A percentile compares a stretch with the other conserved stretches of the same genome.
Evolutionary conservation across 35 echinoderm and acorn worm species (phyloP).

Genomic region (Ophioderma brevispina): DNA sequence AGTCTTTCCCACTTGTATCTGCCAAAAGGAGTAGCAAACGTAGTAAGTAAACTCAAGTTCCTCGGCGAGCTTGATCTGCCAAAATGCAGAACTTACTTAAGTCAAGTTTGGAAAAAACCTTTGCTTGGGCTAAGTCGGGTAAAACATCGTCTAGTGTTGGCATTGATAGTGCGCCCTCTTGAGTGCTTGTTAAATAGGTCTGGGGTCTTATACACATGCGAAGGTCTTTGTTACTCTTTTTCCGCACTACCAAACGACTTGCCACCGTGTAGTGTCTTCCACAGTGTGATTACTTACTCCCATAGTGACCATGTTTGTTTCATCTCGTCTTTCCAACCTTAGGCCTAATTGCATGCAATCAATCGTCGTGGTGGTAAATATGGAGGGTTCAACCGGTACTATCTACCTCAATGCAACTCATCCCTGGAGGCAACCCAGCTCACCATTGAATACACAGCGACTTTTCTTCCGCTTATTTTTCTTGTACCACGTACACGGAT

Average conservation of each 20-base stretch:
- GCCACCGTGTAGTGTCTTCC: constrained; percentile 61
- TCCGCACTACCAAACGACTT: constrained; percentile 40
- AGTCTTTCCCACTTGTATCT: constrained; percentile 21
- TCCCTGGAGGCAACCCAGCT: constrained; percentile 39
- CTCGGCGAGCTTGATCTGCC: constrained; percentile 42
- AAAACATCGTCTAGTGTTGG: constrained; percentile 36
- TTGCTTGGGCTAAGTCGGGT: constrained; percentile 30
- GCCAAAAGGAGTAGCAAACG: constrained; percentile 29
- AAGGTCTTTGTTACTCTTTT: constrained; percentile 28
- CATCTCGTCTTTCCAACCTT: constrained; percentile 61
- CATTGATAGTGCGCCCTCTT: constrained; percentile 34
- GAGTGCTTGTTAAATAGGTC: constrained; percentile 44
- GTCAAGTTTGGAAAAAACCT: constrained; percentile 52
- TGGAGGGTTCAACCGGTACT: constrained; percentile 22
- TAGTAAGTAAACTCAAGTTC: constrained; percentile 33
- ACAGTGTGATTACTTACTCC: constrained; percentile 65
- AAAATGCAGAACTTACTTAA: constrained; percentile 35
- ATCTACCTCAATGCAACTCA: constrained; percentile 57
- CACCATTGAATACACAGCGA: constrained; percentile 64
- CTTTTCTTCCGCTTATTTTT: not conserved
- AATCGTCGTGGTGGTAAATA: constrained; percentile 70
- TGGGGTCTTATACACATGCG: constrained; percentile 61
- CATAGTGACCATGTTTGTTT: constrained; percentile 34
- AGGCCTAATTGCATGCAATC: constrained; percentile 27
- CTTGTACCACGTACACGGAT: too few relatives aligned